Evolutionary conservation across 2,797 vertebrate species (phyloP).

Genomic region (Chiloscyllium punctatum): DNA sequence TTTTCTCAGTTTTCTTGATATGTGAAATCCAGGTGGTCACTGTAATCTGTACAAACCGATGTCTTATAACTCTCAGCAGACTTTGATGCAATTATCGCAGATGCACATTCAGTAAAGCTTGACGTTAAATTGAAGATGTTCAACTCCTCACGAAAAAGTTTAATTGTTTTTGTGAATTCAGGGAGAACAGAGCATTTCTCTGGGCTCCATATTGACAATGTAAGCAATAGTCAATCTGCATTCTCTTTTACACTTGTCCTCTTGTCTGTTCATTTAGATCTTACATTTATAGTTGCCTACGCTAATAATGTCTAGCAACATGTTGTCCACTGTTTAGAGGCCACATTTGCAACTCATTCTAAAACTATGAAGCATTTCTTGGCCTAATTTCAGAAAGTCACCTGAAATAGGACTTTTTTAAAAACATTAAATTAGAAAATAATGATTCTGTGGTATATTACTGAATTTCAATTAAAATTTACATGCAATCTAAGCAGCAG

Average conservation of each 20-base stretch:
- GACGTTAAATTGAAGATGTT: not conserved
- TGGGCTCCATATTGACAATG: not conserved
- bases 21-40: not conserved
- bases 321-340: not conserved
- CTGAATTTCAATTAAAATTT: slow-evolving; percentile 20
- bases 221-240: not conserved
- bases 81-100: not conserved
- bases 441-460: not conserved
- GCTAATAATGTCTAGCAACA: not conserved
- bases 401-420: not conserved
- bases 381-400: slow-evolving; percentile 5
- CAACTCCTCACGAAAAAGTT: not conserved
- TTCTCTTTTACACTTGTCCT: not conserved
- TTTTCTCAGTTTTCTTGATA: too few species aligned
- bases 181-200: not conserved
- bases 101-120: not conserved
- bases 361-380: not conserved
- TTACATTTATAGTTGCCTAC: not conserved
- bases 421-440: slow-evolving; percentile 13
- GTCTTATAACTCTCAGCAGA: not conserved
- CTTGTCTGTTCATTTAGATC: not conserved
- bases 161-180: not conserved
- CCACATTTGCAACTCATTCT: not conserved
- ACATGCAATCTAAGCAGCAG: not conserved
- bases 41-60: not conserved